Conservation (phyloP, 1,140 invertebrate genomes). For the Aphelenchoides fujianensis region DNA sequence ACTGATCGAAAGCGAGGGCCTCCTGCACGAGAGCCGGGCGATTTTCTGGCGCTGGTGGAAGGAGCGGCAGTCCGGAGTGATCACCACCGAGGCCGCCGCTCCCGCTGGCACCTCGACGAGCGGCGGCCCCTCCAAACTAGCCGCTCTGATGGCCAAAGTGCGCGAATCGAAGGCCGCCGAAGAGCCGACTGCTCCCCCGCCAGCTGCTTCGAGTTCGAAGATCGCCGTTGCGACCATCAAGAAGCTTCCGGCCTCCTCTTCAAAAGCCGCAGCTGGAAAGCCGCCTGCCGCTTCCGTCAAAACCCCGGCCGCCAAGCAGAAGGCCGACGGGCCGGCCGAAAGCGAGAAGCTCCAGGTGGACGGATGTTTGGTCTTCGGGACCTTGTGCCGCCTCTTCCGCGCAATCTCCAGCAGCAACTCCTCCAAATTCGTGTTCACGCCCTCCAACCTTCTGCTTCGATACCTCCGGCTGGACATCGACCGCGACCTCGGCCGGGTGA, state of each 20-base stretch:
- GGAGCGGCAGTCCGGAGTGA: background rate
- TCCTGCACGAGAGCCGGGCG: conserved; percentile 10
- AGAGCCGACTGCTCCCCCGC: no score
- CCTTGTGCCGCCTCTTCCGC: background rate
- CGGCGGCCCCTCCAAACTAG: background rate
- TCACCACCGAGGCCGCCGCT: no score
- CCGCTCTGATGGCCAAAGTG: background rate
- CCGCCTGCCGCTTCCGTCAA: no score
- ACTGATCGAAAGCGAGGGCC: conserved; percentile 6
- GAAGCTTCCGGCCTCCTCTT: no score
- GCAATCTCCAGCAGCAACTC: background rate
- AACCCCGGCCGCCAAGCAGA: background rate
- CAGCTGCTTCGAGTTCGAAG: no score
- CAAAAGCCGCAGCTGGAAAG: no score
- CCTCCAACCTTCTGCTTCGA: background rate
- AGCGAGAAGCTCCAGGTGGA: background rate
- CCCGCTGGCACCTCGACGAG: background rate
- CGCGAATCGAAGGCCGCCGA: background rate
- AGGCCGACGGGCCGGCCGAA: background rate
- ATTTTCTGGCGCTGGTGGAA: conserved; percentile 18
- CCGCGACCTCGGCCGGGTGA: background rate
- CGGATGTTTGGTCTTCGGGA: background rate
- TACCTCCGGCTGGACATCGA: conserved; percentile 7
- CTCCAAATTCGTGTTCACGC: background rate
- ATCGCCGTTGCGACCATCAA: no score